Evolutionary conservation across 2,888 invertebrate genomes (phyloP), one percentile per base, ranked within the genome.

Genomic region (Eupithecia centaureata): DNA sequence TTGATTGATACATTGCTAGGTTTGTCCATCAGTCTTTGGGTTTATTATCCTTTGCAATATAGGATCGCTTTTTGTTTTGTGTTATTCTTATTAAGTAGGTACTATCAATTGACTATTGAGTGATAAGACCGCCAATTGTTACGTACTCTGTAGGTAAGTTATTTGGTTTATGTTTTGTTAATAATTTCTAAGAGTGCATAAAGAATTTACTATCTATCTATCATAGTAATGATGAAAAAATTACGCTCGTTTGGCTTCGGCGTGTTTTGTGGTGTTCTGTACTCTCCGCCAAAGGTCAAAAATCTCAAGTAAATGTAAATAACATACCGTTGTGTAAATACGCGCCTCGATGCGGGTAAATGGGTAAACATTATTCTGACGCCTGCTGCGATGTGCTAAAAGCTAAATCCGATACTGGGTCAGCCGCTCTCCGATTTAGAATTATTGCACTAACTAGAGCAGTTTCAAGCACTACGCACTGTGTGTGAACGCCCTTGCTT

Each of bases 391-490:
- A 30, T 57, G 22, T 32, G 61, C 42, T 61, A 57, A 56, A 33
- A 61, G 25, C 56, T 61, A 47, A 38, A 47, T 61, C n/a, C 38
- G 61, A 56, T 56, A 30, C 27, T 65, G 30, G 61, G 61, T 61
- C 65, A 42, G 56, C 56, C 61, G 18, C 58, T 22, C 65, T 13
- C 52, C 28, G 12, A 38, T 59, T 59, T 59, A 65, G 59, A 65
- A 38, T 57, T 28, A 59, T 13, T 59, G 35, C 64, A 59, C 22
- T 59, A 59, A 28, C 64, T 65, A 52, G 64, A 64, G 33, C 58
- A 64, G 33, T 27, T 47, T 18, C 18, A 42, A 42, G 10, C 42
- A 42, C 18, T 13, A 25, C 33, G 32, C 33, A 42, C 18, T 13
- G n/a, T 47, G 32, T 27, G 33, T 27, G 27, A 57, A 42, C 42